Percentiles rank a stretch among this genome's conserved stretches.
These are phyloP conservation scores for Gracilinanus agilis DNA, from an alignment of 2,113 vertebrate species.

Conservation along the genomic window DNA sequence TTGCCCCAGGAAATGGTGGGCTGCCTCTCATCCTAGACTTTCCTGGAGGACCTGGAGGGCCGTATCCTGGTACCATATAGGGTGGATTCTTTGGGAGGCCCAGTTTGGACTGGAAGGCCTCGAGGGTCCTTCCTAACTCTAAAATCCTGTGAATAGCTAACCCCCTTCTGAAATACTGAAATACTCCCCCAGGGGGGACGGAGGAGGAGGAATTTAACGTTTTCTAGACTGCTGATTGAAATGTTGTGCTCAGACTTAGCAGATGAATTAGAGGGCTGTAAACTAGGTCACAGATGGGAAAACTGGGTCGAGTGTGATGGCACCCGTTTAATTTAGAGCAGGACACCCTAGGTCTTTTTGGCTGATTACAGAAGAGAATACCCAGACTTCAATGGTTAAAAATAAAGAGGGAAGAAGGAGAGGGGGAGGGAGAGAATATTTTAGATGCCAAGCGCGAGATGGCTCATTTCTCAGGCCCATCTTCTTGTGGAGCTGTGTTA, in stretches of 20 bases:
- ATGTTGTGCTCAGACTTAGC: background rate
- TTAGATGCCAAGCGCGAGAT: constrained; percentile 33
- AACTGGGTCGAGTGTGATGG: background rate
- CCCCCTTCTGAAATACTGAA: background rate
- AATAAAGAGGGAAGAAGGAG: background rate
- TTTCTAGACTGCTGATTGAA: background rate
- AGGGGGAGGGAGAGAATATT: constrained; percentile 45
- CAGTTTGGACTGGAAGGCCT: background rate
- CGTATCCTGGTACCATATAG: no score
- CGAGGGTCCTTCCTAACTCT: background rate
- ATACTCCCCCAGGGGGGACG: background rate
- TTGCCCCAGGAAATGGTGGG: background rate
- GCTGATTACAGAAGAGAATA: constrained; percentile 49
- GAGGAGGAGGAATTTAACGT: background rate
- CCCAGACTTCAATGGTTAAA: constrained; percentile 51
- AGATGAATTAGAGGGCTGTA: background rate
- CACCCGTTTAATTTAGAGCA: constrained; percentile 38
- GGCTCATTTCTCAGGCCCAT: constrained; percentile 26
- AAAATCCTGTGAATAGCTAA: background rate
- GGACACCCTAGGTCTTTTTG: constrained; percentile 42
- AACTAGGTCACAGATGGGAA: background rate
- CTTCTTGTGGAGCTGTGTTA: constrained; percentile 49
- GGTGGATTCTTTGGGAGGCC: background rate
- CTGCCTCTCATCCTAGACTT: background rate
- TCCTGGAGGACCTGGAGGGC: background rate